Base-by-base conservation (phyloP, 2,888 invertebrate genomes). In the Anthophora plumipes region DNA sequence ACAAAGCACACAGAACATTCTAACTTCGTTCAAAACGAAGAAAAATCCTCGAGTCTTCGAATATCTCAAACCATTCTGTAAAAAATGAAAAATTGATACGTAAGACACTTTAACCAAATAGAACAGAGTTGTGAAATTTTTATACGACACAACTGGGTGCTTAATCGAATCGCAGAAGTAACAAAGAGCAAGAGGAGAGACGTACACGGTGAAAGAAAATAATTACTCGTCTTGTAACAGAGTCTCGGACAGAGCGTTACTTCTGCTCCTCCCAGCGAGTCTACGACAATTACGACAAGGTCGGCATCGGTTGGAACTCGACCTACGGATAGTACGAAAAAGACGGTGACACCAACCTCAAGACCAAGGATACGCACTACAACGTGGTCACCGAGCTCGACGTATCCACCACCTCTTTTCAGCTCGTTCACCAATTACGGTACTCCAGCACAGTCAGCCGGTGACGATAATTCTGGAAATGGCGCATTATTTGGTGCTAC, bases 401-500 rank as follows among this genome's bases (percentile, higher is more conserved):
- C 93, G 3, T 93, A 93, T 80, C 93, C 93, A 39, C 91, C 92
- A 12, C 91, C 93, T 37, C 86, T 93, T 22, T 93, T 93, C 69
- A 89, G 90, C 63, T 89, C 90, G 61, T 91, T 93, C 67, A 82
- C 85, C 55, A 88, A 82, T 82, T 90, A 92, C 73, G 91, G 90
- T 52, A 84, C 71, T 57, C 61, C 67, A 31, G 60, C 11, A 50
- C 77, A 66, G 67, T 55, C 60, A 64, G 22, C 57, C 25, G 57
- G 57, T 46, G 66, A 61, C 57, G 63, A 73, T 74, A 71, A 76
- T 75, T 70, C 77, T 61, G 73, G 63, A 54, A 77, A 64, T 43
- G 74, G 77, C 20, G 82, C 74, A 41, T 52, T 85, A n/a, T 70
- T 97, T 86, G 96, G 96, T 89, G 96, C 96, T 80, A 97, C 97